Evolutionary conservation across 2,888 invertebrate genomes (phyloP).

Genomic region (Tethea ocularis): DNA sequence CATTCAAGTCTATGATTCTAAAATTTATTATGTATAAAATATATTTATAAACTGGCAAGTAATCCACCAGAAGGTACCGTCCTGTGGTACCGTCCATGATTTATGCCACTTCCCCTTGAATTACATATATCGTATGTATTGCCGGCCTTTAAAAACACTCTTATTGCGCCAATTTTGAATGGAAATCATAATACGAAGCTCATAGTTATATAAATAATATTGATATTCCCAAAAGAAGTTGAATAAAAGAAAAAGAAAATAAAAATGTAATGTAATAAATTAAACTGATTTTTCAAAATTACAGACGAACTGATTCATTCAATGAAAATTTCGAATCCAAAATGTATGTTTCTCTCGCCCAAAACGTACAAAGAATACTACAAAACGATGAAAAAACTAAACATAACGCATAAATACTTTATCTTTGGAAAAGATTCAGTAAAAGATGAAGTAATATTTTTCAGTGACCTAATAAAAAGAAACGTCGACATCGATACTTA

Average conservation of each 20-base stretch:
- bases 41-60: no score
- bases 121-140: no score
- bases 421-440: constrained; percentile 41
- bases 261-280: not conserved
- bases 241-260: no score
- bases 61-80: no score
- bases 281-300: not conserved
- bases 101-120: no score
- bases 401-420: constrained; percentile 41
- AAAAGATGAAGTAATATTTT: constrained; percentile 34
- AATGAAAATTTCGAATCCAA: constrained; percentile 59
- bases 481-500: constrained; percentile 40
- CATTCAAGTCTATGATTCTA: no score
- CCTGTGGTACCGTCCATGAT: no score
- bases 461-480: constrained; percentile 36
- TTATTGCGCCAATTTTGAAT: no score
- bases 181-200: no score
- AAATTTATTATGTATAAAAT: no score
- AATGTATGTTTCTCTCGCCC: constrained; percentile 58
- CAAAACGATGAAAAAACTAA: constrained; percentile 35
- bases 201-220: no score
- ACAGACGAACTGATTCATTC: constrained; percentile 63
- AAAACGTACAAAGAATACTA: constrained; percentile 45
- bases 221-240: not conserved
- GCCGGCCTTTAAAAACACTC: no score